Evolutionary conservation across 2,888 invertebrate genomes (phyloP).

Genomic region (Parasteatoda lunata): DNA sequence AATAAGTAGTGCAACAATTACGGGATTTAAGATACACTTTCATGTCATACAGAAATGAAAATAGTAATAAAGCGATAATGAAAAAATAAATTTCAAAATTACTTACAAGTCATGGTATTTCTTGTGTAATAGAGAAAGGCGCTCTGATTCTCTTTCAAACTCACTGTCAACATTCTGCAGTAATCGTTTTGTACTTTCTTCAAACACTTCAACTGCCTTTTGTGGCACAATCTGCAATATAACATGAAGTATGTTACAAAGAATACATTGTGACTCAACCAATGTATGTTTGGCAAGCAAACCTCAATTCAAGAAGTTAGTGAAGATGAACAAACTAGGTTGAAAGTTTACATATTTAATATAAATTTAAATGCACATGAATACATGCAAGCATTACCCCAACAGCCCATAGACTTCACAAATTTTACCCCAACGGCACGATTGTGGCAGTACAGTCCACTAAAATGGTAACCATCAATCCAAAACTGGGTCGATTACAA

Average conservation of each 20-base stretch:
- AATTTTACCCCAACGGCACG: too few species aligned
- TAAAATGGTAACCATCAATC: too few species aligned
- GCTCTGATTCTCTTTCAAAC: conserved; percentile 20
- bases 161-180: conserved; percentile 3
- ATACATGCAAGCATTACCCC: too few species aligned
- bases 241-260: neutral
- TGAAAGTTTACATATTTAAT: too few species aligned
- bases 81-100: neutral
- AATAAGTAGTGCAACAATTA: neutral
- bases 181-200: neutral
- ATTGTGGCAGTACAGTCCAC: too few species aligned
- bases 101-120: conserved; percentile 48
- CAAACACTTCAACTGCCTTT: conserved; percentile 18
- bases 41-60: neutral
- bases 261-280: neutral
- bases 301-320: too few species aligned
- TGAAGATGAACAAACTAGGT: too few species aligned
- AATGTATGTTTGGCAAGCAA: too few species aligned
- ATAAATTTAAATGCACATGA: too few species aligned
- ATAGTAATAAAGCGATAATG: neutral
- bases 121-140: conserved; percentile 19
- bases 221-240: conserved; percentile 19
- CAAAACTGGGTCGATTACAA: too few species aligned
- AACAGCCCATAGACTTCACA: too few species aligned
- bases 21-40: neutral